Evolutionary conservation across 2,888 invertebrate genomes (phyloP).

Genomic region (Ferrisia virgata): DNA sequence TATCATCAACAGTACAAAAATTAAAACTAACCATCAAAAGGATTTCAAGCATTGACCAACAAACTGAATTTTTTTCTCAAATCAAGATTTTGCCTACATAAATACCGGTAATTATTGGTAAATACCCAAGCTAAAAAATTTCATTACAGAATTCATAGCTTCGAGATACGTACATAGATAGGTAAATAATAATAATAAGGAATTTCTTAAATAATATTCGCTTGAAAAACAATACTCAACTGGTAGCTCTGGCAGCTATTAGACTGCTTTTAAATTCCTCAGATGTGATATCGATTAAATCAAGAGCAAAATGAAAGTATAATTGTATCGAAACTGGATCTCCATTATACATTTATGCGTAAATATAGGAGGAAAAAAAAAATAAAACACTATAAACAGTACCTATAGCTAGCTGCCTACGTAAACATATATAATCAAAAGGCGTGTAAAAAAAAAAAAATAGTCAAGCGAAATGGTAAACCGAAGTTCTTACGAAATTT

Average conservation of each 20-base stretch:
- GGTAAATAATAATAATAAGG: neutral
- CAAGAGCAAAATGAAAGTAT: neutral
- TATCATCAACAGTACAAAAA: no score
- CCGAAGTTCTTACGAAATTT: slow-evolving; percentile 1
- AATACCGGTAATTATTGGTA: no score
- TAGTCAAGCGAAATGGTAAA: neutral
- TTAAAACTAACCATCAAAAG: no score
- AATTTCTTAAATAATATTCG: neutral
- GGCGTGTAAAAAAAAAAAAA: slow-evolving; percentile 5
- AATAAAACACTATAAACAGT: neutral
- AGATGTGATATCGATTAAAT: neutral
- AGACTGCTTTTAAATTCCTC: neutral
- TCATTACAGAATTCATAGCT: no score
- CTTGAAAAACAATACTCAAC: neutral
- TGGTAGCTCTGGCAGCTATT: neutral
- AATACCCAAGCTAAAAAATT: no score
- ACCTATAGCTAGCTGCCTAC: no score
- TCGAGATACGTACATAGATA: no score
- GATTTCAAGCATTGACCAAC: no score
- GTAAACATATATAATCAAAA: neutral
- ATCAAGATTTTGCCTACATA: no score
- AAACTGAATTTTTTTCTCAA: no score
- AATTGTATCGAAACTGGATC: neutral
- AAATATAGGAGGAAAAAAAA: neutral
- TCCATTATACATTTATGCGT: neutral